These are phyloP conservation scores for Pogonus chalceus DNA, from an alignment of 1,140 invertebrate species.

Conservation along the genomic window DNA sequence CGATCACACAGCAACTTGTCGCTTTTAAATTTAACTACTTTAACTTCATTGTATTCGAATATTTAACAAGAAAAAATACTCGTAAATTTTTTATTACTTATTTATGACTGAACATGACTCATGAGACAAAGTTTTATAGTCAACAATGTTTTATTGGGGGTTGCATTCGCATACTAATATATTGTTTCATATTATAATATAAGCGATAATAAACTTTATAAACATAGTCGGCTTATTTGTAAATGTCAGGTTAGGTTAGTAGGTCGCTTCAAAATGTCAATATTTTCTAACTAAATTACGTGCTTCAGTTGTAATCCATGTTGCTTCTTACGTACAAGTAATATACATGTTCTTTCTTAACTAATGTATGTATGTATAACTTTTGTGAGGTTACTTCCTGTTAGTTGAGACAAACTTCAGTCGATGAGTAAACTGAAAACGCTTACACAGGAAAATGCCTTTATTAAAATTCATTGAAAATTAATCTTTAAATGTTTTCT, in stretches of 20 bases:
- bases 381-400: not conserved
- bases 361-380: not conserved
- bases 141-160: not conserved
- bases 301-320: too few relatives aligned
- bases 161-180: not conserved
- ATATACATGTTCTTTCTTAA: too few relatives aligned
- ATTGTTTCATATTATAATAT: too few relatives aligned
- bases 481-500: not conserved
- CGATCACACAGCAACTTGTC: not conserved
- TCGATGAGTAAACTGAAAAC: too few relatives aligned
- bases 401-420: not conserved
- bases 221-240: too few relatives aligned
- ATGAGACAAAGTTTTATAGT: not conserved
- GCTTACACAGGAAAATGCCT: not conserved
- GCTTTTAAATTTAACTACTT: not conserved
- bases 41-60: not conserved
- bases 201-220: too few relatives aligned
- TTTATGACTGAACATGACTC: not conserved
- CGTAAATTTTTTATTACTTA: not conserved
- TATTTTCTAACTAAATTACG: constrained; percentile 1
- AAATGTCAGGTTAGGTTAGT: not conserved
- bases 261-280: not conserved
- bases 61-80: not conserved
- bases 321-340: too few relatives aligned
- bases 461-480: constrained; percentile 6